Evolutionary conservation across 2,113 vertebrate genomes (phyloP).

Genomic region (Nerophis lumbriciformis): DNA sequence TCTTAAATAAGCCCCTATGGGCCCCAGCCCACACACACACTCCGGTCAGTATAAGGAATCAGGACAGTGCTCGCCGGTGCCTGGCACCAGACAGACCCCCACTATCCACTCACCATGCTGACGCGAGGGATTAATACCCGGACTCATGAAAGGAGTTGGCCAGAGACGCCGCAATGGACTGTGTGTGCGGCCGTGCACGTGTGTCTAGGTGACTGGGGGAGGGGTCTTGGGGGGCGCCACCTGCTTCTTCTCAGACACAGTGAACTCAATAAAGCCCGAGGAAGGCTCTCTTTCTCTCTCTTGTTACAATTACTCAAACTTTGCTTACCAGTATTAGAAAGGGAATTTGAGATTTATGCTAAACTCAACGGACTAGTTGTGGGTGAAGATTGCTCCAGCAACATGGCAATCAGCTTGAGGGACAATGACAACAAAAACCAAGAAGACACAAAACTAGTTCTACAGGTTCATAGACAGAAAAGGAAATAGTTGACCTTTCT

Average conservation of each 20-base stretch:
- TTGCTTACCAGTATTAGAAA: too few relatives aligned
- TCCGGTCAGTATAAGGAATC: slow-evolving; percentile 43
- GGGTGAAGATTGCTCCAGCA: slow-evolving; percentile 11
- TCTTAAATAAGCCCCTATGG: slow-evolving; percentile 37
- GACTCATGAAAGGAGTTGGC: slow-evolving; percentile 36
- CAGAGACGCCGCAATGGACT: slow-evolving; percentile 29
- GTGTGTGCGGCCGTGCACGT: slow-evolving; percentile 13
- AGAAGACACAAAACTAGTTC: slow-evolving; percentile 55
- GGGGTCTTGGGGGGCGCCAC: slow-evolving; percentile 55
- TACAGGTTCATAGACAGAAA: slow-evolving; percentile 38
- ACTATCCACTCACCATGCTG: slow-evolving; percentile 58
- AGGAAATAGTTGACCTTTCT: slow-evolving; percentile 50
- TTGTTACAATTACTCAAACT: too few relatives aligned
- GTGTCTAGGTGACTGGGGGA: slow-evolving; percentile 56
- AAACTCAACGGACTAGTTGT: slow-evolving; percentile 24
- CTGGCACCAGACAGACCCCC: slow-evolving; percentile 69
- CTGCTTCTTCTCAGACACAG: slow-evolving; percentile 69
- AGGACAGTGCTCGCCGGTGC: slow-evolving; percentile 56
- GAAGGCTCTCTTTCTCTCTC: slow-evolving; percentile 8
- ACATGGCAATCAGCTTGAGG: slow-evolving; percentile 15
- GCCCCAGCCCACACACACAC: slow-evolving; percentile 20
- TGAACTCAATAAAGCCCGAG: slow-evolving; percentile 26
- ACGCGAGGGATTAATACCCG: slow-evolving; percentile 69
- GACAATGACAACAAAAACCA: slow-evolving; percentile 29
- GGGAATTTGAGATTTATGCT: too few relatives aligned